These are phyloP conservation scores for Taeniopygia guttata DNA, from an alignment of 2,797 vertebrate species.

Conservation along the genomic window DNA sequence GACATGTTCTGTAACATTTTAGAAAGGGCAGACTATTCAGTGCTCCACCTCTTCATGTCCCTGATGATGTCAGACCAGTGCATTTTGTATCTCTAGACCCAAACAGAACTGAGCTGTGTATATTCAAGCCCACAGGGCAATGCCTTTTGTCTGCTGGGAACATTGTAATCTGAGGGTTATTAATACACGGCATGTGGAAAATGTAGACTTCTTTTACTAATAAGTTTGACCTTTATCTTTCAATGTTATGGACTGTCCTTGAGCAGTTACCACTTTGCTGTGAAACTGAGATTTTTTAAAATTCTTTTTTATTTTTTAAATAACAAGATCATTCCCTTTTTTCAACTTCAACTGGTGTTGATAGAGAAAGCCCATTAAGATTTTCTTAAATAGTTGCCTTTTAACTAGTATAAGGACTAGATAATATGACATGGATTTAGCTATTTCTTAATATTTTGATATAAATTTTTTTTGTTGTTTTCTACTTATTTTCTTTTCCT, in stretches of 20 bases:
- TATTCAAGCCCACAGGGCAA: constrained; percentile 2
- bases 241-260: constrained; percentile 8
- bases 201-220: constrained; percentile 20
- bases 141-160: constrained; percentile 10
- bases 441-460: not conserved
- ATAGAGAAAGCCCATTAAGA: not conserved
- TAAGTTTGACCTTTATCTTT: constrained; percentile 48
- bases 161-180: not conserved
- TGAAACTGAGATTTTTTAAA: not conserved
- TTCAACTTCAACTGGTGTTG: not conserved
- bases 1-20: constrained; percentile 5
- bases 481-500: not conserved
- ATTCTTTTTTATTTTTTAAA: not conserved
- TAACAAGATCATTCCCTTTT: not conserved
- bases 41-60: not conserved
- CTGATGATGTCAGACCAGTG: not conserved
- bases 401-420: not conserved
- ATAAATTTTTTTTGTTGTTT: not conserved
- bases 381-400: not conserved
- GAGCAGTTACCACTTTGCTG: not conserved
- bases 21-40: constrained; percentile 7
- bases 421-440: not conserved
- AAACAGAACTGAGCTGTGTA: not conserved
- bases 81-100: not conserved
- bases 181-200: not conserved